phyloP scores from a whole-genome alignment of 2,113 vertebrate genomes.

The Rhombomys opimus region DNA sequence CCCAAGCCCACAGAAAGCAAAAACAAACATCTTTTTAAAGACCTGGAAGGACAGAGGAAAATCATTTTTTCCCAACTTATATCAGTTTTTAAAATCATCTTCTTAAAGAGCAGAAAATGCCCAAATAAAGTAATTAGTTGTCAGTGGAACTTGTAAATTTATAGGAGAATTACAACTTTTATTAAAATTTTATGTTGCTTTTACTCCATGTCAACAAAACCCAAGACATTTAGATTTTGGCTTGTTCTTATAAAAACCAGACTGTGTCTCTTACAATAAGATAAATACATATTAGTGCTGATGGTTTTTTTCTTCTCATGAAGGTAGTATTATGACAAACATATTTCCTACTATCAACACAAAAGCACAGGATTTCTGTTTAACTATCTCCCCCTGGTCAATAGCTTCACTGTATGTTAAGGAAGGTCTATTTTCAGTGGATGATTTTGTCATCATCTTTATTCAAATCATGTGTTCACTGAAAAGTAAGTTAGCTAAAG shows the following conservation, averaged over 20 bases:
- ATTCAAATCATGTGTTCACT: not conserved
- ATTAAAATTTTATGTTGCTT: constrained; percentile 63
- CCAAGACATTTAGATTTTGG: not conserved
- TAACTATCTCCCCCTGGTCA: not conserved
- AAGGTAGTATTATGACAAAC: not conserved
- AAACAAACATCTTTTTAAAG: not conserved
- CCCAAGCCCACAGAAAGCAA: not conserved
- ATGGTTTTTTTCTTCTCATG: constrained; percentile 21
- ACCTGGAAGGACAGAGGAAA: not conserved
- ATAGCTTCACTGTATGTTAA: not conserved
- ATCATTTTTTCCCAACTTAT: not conserved
- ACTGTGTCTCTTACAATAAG: constrained; percentile 18
- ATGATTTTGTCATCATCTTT: constrained; percentile 13
- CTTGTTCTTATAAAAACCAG: not conserved
- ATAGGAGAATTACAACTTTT: constrained; percentile 33
- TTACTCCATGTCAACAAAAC: constrained; percentile 55
- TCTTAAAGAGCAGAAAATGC: constrained; percentile 36
- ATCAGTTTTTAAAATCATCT: not conserved
- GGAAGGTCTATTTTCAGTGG: not conserved
- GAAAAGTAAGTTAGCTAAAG: not conserved
- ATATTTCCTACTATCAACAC: not conserved
- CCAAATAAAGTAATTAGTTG: constrained; percentile 36
- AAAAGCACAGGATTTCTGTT: not conserved
- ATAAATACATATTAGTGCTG: not conserved
- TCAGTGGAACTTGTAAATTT: constrained; percentile 46